phyloP scores from a whole-genome alignment of 2,888 invertebrate genomes.

The Cheiracanthium punctorium region DNA sequence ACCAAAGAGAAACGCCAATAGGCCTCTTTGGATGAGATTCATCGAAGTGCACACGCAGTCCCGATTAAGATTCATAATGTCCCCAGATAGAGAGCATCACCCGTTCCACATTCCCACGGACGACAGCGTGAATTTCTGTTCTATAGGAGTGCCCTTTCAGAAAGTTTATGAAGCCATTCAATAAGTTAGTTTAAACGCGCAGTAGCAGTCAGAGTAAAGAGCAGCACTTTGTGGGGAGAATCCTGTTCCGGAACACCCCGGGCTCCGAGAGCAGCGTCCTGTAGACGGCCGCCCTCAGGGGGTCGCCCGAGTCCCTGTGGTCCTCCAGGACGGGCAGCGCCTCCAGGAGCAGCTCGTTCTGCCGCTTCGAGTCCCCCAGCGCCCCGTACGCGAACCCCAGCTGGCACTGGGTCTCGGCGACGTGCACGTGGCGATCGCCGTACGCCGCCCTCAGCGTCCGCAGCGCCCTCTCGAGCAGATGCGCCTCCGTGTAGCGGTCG shows the following conservation, averaged over 20 bases:
- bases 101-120: no score
- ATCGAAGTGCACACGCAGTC: no score
- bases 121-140: no score
- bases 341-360: conserved; percentile 6
- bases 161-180: no score
- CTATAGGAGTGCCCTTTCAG: no score
- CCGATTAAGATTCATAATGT: no score
- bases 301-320: conserved; percentile 33
- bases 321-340: conserved; percentile 34
- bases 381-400: conserved; percentile 50
- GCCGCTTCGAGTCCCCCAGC: conserved; percentile 25
- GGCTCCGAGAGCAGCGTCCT: not conserved
- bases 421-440: conserved; percentile 31
- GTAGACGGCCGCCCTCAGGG: not conserved
- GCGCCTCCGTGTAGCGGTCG: conserved; percentile 29
- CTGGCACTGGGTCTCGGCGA: conserved; percentile 19
- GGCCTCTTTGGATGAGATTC: no score
- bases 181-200: no score
- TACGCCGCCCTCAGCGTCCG: conserved; percentile 16
- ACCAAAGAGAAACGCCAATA: no score
- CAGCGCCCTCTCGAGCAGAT: conserved; percentile 38
- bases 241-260: not conserved
- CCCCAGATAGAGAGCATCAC: no score
- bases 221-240: not conserved
- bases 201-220: no score